A percentile compares a stretch with the other conserved stretches of the same genome.
These are phyloP conservation scores for Sardinella longiceps DNA, from an alignment of 2,797 vertebrate species.

Conservation along the genomic window DNA sequence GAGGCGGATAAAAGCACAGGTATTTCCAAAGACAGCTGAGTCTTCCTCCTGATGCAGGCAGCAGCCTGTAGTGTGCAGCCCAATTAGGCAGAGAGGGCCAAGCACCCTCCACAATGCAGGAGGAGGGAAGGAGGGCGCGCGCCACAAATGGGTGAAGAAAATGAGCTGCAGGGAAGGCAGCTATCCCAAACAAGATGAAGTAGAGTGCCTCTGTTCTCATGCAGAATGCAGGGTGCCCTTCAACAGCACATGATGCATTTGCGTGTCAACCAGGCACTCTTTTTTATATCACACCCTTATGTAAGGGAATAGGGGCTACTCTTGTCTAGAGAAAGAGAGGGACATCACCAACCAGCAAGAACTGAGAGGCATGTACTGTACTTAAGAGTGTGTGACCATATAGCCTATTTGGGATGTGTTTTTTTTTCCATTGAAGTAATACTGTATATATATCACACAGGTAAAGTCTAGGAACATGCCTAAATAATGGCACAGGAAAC, in stretches of 20 bases:
- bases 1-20: background rate
- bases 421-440: background rate
- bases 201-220: background rate
- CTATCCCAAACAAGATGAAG: background rate
- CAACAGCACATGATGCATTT: background rate
- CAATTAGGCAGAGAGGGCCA: background rate
- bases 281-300: background rate
- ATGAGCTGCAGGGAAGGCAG: background rate
- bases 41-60: background rate
- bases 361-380: too few species aligned
- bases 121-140: background rate
- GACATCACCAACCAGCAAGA: too few species aligned
- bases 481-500: background rate
- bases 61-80: constrained; percentile 7
- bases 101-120: background rate
- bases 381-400: background rate
- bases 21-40: background rate
- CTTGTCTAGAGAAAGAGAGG: background rate
- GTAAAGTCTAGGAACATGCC: background rate
- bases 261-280: background rate
- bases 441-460: background rate
- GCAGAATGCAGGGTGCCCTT: background rate
- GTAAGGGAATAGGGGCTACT: background rate
- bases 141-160: background rate
- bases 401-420: too few species aligned